A percentile compares a stretch with the other conserved stretches of the same genome.
Conservation (phyloP, 2,888 invertebrate genomes). For the Rhyacophila evoluta region DNA sequence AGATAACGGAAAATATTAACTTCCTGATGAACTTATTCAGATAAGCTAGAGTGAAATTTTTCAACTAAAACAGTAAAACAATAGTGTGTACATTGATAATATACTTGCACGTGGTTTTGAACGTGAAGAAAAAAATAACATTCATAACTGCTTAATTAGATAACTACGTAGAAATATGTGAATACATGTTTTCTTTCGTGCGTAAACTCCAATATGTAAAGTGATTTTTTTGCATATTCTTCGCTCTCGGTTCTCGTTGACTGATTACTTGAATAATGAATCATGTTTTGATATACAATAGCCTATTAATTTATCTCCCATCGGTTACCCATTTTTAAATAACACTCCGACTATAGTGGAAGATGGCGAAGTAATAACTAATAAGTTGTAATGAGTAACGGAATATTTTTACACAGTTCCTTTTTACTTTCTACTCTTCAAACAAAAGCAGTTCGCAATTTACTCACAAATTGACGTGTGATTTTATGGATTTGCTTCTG, state of each 20-base stretch:
- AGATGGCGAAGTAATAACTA: conserved; percentile 29
- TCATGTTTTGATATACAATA: conserved; percentile 53
- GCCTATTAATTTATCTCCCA: conserved; percentile 54
- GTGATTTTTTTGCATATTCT: conserved; percentile 50
- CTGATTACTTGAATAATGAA: conserved; percentile 53
- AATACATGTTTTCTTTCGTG: conserved; percentile 51
- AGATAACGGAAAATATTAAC: background rate
- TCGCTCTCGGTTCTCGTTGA: conserved; percentile 51
- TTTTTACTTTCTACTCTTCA: conserved; percentile 32
- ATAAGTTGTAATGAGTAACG: conserved; percentile 35
- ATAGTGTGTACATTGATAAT: background rate
- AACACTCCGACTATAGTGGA: conserved; percentile 44
- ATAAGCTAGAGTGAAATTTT: background rate
- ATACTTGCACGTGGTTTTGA: background rate
- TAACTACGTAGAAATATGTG: conserved; percentile 49
- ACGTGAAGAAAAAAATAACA: conserved; percentile 28
- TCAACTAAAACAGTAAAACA: conserved; percentile 6
- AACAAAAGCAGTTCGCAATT: conserved; percentile 18
- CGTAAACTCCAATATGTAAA: conserved; percentile 52
- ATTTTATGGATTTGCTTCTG: too few species aligned
- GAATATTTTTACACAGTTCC: background rate
- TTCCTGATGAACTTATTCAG: background rate
- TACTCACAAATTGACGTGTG: too few species aligned
- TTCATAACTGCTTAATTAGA: conserved; percentile 49
- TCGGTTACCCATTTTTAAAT: conserved; percentile 52